Conservation (phyloP, 2,888 invertebrate species). For the Drosophila macrothrix region DNA sequence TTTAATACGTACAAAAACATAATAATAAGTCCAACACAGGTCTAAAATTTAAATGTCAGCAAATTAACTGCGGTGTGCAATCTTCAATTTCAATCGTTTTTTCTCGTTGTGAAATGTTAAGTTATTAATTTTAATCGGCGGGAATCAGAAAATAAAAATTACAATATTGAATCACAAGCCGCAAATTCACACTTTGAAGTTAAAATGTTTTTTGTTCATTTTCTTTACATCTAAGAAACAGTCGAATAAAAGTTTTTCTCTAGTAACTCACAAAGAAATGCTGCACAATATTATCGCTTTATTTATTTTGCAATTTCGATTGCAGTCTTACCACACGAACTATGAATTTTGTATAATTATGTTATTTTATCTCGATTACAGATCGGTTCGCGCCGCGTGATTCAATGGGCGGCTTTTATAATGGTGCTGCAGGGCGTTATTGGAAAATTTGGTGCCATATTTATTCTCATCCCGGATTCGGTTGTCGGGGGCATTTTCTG, state of each 20-base stretch:
- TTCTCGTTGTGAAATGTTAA: neutral
- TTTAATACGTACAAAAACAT: neutral
- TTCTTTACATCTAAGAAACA: neutral
- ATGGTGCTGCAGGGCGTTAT: conserved; percentile 91
- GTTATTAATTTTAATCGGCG: neutral
- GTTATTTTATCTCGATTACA: conserved; percentile 69
- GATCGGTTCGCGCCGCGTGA: conserved; percentile 92
- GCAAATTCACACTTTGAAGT: neutral
- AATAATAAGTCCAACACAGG: neutral
- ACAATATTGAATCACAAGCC: neutral
- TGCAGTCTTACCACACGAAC: neutral
- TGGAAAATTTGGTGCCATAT: conserved; percentile 91
- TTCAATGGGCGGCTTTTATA: conserved; percentile 90
- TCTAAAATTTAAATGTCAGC: neutral
- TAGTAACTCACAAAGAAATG: neutral
- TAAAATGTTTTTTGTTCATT: neutral
- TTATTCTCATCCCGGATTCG: conserved; percentile 93
- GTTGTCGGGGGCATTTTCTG: conserved; percentile 93
- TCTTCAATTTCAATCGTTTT: neutral
- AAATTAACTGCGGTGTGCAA: neutral
- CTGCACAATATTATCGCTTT: neutral
- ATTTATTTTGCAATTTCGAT: neutral
- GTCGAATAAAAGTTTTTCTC: neutral
- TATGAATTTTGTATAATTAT: neutral
- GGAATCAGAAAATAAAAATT: neutral